These are phyloP conservation scores for Gila robusta DNA, from an alignment of 2,797 vertebrate genomes.

Conservation along the genomic window DNA sequence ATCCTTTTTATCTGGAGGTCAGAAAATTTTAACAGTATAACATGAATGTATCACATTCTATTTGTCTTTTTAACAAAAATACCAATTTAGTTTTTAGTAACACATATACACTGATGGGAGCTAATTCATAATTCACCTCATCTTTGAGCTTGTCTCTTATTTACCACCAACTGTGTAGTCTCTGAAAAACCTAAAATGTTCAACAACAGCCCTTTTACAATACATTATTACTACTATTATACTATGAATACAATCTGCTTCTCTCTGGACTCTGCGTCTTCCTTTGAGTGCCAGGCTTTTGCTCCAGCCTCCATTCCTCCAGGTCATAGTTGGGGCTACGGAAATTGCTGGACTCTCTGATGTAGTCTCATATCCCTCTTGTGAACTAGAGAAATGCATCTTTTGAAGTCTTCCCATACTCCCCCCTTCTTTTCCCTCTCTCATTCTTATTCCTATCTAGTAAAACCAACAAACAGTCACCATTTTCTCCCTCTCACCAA, in stretches of 20 bases:
- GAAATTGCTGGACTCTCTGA: constrained; percentile 32
- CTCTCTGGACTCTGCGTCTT: constrained; percentile 27
- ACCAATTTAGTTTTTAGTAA: not conserved
- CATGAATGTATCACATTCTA: not conserved
- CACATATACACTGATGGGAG: not conserved
- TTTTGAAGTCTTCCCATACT: constrained; percentile 23
- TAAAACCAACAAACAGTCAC: constrained; percentile 55
- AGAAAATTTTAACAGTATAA: not conserved
- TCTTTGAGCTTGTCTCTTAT: not conserved
- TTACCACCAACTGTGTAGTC: constrained; percentile 1
- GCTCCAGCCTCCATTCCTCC: constrained; percentile 7
- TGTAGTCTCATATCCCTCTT: constrained; percentile 23
- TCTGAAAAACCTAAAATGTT: not conserved
- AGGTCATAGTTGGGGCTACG: constrained; percentile 23
- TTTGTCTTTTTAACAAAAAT: not conserved
- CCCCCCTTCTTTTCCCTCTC: not conserved
- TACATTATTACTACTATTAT: constrained; percentile 10
- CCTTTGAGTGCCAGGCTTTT: constrained; percentile 32
- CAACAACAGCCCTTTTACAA: constrained; percentile 8
- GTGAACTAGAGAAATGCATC: constrained; percentile 23
- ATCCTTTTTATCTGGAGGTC: not conserved
- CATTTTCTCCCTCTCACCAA: constrained; percentile 31
- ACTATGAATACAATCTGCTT: constrained; percentile 6
- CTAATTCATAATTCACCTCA: not conserved
- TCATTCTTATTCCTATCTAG: constrained; percentile 12